phyloP scores from a whole-genome alignment of 2,888 invertebrate species.

The Dynastes hyllus region DNA sequence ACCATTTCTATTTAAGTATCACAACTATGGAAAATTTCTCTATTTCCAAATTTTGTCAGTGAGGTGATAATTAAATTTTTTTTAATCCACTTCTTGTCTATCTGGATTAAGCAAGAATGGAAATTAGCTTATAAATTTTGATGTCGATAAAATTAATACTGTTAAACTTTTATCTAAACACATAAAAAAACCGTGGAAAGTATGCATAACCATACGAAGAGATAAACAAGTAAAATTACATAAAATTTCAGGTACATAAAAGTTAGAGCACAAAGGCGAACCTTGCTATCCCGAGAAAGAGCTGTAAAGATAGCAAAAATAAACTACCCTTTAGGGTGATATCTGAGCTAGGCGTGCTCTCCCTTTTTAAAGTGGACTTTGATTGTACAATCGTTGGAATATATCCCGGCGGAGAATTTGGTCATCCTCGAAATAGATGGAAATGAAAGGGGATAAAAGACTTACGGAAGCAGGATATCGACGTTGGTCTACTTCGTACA shows the following conservation, averaged over 20 bases:
- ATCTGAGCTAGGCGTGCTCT: slow-evolving; percentile 32
- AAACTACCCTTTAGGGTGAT: slow-evolving; percentile 46
- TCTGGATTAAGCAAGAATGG: no score
- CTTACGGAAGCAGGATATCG: neutral
- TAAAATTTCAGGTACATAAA: slow-evolving; percentile 9
- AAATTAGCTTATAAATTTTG: no score
- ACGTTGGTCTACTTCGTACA: neutral
- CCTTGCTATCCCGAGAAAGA: neutral
- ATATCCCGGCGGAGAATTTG: slow-evolving; percentile 36
- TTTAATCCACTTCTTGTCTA: no score
- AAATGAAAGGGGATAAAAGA: slow-evolving; percentile 28
- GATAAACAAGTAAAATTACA: slow-evolving; percentile 8
- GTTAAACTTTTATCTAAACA: neutral
- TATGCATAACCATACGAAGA: neutral
- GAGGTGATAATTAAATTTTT: no score
- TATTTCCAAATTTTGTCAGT: no score
- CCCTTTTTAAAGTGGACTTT: slow-evolving; percentile 29
- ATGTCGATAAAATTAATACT: neutral
- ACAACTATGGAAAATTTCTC: no score
- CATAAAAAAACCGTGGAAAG: neutral
- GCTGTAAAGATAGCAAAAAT: slow-evolving; percentile 39
- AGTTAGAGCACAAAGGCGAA: slow-evolving; percentile 21
- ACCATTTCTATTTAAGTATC: no score
- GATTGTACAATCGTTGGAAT: slow-evolving; percentile 41
- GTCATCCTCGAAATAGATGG: slow-evolving; percentile 20